phyloP scores from a whole-genome alignment of 2,888 invertebrate species.

The Willowsia nigromaculata region DNA sequence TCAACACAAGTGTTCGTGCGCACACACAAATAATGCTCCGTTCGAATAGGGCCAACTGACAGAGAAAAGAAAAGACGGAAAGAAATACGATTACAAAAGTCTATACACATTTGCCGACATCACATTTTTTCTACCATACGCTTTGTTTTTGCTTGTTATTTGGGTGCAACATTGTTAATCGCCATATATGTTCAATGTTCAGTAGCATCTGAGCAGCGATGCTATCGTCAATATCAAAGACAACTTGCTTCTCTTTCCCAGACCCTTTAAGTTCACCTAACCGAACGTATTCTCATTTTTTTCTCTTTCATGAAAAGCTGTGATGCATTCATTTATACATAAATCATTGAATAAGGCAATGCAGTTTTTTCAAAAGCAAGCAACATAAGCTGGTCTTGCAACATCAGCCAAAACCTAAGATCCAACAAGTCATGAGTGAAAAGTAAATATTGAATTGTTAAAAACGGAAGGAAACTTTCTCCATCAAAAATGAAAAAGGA shows the following conservation, averaged over 20 bases:
- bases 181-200: not conserved
- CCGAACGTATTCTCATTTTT: not conserved
- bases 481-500: not conserved
- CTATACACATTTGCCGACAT: not conserved
- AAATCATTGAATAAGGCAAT: conserved; percentile 56
- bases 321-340: conserved; percentile 52
- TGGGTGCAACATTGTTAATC: not conserved
- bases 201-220: not conserved
- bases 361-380: not conserved
- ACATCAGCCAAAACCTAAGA: not conserved
- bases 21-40: not conserved
- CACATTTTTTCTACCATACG: not conserved
- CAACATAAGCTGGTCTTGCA: not conserved
- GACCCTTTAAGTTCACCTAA: no score
- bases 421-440: conserved; percentile 49
- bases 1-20: not conserved
- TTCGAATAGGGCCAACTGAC: not conserved
- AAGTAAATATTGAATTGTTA: conserved; percentile 44
- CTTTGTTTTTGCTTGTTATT: not conserved
- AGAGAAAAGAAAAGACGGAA: not conserved
- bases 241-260: no score
- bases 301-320: not conserved
- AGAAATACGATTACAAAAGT: not conserved
- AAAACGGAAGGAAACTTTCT: conserved; percentile 50
- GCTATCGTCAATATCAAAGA: not conserved